Conservation (phyloP, 2,797 vertebrate genomes). For the Numenius phaeopus region DNA sequence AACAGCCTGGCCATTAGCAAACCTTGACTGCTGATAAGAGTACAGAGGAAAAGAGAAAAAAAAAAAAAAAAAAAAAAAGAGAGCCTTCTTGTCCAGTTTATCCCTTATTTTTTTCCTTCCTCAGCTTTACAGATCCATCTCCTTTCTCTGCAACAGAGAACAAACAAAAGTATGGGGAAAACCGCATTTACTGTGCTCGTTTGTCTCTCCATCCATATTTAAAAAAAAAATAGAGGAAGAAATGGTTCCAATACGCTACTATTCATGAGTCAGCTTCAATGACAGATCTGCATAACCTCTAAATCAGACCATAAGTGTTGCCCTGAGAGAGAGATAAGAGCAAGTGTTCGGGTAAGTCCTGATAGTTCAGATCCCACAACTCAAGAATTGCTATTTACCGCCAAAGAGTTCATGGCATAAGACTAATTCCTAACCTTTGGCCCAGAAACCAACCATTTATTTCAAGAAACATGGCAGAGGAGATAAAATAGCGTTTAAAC, state of each 20-base stretch:
- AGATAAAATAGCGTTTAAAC: not conserved
- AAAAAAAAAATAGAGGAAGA: not conserved
- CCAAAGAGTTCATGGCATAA: rapidly evolving
- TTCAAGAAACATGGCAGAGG: rapidly evolving
- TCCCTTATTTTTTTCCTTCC: not conserved
- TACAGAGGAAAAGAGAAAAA: not conserved
- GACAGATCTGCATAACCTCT: not conserved
- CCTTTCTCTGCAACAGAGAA: not conserved
- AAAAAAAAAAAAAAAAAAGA: not conserved
- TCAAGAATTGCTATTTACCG: not conserved
- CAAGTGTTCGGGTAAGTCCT: not conserved
- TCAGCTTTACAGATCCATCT: not conserved
- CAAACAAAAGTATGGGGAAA: not conserved
- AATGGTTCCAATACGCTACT: not conserved
- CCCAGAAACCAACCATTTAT: not conserved
- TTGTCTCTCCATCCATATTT: not conserved
- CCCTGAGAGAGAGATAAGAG: not conserved
- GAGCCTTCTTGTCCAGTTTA: not conserved
- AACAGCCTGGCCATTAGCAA: not conserved
- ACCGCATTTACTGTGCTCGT: not conserved
- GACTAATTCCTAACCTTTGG: not conserved
- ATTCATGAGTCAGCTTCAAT: not conserved
- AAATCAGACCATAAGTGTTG: not conserved
- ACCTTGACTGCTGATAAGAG: not conserved
- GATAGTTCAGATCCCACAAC: not conserved